Conservation (phyloP, 2,797 vertebrate species). For the Galaxias olidus region DNA sequence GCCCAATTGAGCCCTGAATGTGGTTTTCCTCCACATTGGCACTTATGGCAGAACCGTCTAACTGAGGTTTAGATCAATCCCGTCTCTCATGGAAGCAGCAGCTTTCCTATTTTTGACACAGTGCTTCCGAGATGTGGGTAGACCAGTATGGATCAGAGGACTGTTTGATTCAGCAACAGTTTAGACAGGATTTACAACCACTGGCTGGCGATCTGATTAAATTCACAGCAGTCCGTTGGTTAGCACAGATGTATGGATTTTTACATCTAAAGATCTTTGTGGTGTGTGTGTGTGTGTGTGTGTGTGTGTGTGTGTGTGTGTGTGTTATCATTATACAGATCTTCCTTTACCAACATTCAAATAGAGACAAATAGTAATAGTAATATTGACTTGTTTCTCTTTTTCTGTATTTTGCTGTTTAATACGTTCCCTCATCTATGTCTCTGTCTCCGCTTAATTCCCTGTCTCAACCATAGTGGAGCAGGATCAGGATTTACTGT, state of each 20-base stretch:
- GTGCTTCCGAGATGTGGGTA: constrained; percentile 64
- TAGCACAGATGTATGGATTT: constrained; percentile 39
- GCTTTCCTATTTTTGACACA: constrained; percentile 67
- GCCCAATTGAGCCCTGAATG: constrained; percentile 59
- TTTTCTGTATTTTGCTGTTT: background rate
- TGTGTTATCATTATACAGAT: background rate
- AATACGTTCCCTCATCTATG: background rate
- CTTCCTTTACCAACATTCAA: background rate
- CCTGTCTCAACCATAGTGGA: constrained; percentile 75
- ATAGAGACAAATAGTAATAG: constrained; percentile 1
- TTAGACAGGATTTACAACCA: constrained; percentile 47
- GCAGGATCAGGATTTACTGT: constrained; percentile 80
- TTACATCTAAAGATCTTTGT: background rate
- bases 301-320: background rate
- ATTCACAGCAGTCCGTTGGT: constrained; percentile 42
- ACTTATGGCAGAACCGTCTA: constrained; percentile 53
- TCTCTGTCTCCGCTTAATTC: constrained; percentile 5
- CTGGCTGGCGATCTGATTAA: constrained; percentile 12
- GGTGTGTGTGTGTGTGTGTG: background rate
- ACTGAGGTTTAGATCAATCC: constrained; percentile 73
- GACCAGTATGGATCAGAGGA: constrained; percentile 62
- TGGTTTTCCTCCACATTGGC: constrained; percentile 58
- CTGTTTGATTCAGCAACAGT: constrained; percentile 50
- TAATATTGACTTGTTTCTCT: background rate
- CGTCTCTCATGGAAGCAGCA: constrained; percentile 52